Evolutionary conservation across 2,888 invertebrate species (phyloP).

Genomic region (Eueremaeus valkanovi): DNA sequence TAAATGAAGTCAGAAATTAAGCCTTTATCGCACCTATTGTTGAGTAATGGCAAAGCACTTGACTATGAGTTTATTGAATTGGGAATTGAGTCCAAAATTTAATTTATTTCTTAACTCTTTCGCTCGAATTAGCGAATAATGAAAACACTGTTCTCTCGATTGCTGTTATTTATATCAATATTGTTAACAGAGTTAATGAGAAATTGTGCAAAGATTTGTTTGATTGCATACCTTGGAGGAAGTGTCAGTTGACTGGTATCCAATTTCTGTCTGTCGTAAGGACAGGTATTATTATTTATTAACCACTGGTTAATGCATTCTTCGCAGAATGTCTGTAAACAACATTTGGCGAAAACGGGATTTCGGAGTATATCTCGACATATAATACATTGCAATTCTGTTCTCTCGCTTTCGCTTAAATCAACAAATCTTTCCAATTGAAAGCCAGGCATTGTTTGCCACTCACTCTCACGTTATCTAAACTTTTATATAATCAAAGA

Average conservation of each 20-base stretch:
- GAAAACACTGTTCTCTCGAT: too few species aligned
- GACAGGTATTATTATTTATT: constrained; percentile 3
- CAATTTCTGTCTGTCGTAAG: neutral
- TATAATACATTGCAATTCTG: constrained; percentile 1
- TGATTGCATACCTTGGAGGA: constrained; percentile 3
- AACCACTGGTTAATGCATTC: constrained; percentile 7
- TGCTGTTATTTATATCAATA: too few species aligned
- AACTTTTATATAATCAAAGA: too few species aligned
- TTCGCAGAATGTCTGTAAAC: constrained; percentile 4
- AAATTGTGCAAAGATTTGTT: too few species aligned
- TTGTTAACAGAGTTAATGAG: too few species aligned
- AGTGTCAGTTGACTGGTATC: neutral
- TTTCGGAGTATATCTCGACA: neutral
- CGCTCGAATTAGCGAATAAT: too few species aligned
- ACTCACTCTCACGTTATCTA: neutral
- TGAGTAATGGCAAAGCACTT: too few species aligned
- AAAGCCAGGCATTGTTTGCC: constrained; percentile 9
- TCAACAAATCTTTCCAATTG: neutral
- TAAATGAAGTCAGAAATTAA: too few species aligned
- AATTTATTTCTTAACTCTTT: too few species aligned
- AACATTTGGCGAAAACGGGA: constrained; percentile 11
- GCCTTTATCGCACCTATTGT: too few species aligned
- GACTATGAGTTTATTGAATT: neutral
- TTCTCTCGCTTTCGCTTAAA: neutral
- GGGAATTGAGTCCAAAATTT: neutral